Base-by-base conservation (phyloP, 2,888 invertebrate species). In the Plebejus argus region DNA sequence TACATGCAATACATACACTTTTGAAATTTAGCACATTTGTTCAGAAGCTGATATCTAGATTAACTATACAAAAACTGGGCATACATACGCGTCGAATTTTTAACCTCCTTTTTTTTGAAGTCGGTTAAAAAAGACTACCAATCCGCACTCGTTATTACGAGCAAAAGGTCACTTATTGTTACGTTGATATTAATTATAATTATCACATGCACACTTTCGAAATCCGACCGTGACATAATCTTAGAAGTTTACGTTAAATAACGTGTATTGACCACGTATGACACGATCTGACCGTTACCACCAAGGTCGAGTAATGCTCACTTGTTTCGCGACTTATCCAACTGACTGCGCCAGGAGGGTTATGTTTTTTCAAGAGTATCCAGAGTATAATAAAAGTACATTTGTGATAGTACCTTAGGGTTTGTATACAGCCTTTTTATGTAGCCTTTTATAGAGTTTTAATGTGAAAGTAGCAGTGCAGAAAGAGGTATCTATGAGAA, bases 281-380 rank as follows among this genome's bases (percentile, higher is more conserved):
- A 66, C 66, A 66, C 66, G 66, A 66, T 66, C 28, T 6, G 12
- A 28, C 28, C 28, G 28, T 28, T 45, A 45, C 45, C 45, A 45
- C 45, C 28, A 66, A 28, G 66, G 66, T 66, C 78, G 87, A 85
- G 82, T 84, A 85, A 82, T 23, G 20, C 4, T 23, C 5, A 61
- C 23, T 61, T 23, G 61, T 61, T 61, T 61, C 23, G 61, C 20
- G 61, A 23, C 8, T 58, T 58, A 15, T 56, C 2, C n/a, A 39
- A 39, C 39, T 10, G 45, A 45, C 0, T 45, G 45, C 7, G 45
- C 45, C 45, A 45, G 45, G 3, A 12, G 10, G 3, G 12, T 45
- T 3, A 10, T 10, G 45, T 45, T 45, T 45, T 35, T 45, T 45
- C 28, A 45, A 45, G 45, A 35, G 35, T 35, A 8, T 35, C 7